Evolutionary conservation across 1,140 invertebrate species (phyloP), one percentile per base, ranked within the genome.

Genomic region (Pseudomyrmex sp.): DNA sequence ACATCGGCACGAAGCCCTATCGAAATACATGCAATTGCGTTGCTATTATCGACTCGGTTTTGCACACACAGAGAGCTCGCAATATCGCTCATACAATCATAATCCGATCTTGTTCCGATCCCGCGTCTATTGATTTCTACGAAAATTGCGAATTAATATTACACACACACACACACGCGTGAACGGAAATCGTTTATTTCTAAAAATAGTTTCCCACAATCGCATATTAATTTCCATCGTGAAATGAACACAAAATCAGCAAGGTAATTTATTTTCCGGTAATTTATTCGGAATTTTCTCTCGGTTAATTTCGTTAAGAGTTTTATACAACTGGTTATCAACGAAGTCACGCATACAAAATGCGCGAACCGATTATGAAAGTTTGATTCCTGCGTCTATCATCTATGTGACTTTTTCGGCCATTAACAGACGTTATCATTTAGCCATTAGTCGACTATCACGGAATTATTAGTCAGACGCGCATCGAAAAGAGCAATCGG

Each of bases 1-100:
- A 58, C 48, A 75, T 61, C 77, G 23, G 75, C 44, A 73, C 77
- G 83, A 52, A 59, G 76, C 69, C 23, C 83, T 26, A 63, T 76
- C 72, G 82, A 72, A 69, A 44, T 59, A 77, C 50, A 52, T 7
- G 66, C 20, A 74, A 83, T 61, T 77, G 73, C 35, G 74, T 72
- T 83, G 3, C 61, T 35, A 50, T 62, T 52, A 20, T 26, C 18
- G 83, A 26, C 63, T 82, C 26, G 68, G 50, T 82, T 72, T 85
- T 74, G 15, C 48, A 44, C 35, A 35, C 35, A n/a, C 18, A 23
- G 20, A 44, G 13, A 23, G 48, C 48, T 59, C 44, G 50, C 50
- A 15, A 52, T 52, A 52, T 52, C 9, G 50, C 10, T 52, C 23
- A 8, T 44, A 50, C 23, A 26, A 44, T 65, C 74, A 15, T 20